Evolutionary conservation across 1,140 invertebrate species (phyloP), one percentile per base, ranked within the genome.

Genomic region (Camponotus pennsylvanicus): DNA sequence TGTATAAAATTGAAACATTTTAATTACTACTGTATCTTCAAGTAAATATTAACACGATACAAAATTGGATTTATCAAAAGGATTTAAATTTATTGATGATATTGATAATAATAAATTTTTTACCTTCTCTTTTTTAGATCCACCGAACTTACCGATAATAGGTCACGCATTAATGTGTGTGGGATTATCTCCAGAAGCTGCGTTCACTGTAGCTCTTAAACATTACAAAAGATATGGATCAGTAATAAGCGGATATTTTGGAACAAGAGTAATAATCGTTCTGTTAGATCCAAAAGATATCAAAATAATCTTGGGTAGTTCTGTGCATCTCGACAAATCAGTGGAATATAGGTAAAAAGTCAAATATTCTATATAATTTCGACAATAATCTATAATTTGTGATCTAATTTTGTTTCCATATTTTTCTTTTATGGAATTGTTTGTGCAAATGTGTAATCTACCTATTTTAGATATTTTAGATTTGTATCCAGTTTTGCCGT

Each of bases 271-370:
- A n/a, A 15, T 97, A 0, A 94, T 97, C 13, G 96, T 97, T 83
- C 89, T 98, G 0, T 92, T 92, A 0, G 96, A 97, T 91, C 96
- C 97, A 5, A 92, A 95, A 13, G 97, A 98, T 88, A 93, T 97
- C 8, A 97, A 98, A 94, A 93, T 97, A 13, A 97, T 97, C 67
- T 94, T 97, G 0, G 96, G 96, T 76, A 97, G 97, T 83, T 93
- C 96, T 52, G 97, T 97, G 75, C 97, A 99, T 91, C 97, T 99
- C 40, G 97, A 98, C 82, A 99, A 99, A 92, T 96, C 97, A 0
- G 89, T 95, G 1, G 97, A 98, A 95, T 93, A 96, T 87, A 92
- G 90, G 91, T 93, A 85, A 84, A 21, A 67, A 40, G 45, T 45
- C 21, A 70, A 55, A 49, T 42, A 49, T 15, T 42, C 45, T 27